Evolutionary conservation across 2,888 invertebrate genomes (phyloP), one percentile per base, ranked within the genome.

Genomic region (Sarcophaga subvicina): DNA sequence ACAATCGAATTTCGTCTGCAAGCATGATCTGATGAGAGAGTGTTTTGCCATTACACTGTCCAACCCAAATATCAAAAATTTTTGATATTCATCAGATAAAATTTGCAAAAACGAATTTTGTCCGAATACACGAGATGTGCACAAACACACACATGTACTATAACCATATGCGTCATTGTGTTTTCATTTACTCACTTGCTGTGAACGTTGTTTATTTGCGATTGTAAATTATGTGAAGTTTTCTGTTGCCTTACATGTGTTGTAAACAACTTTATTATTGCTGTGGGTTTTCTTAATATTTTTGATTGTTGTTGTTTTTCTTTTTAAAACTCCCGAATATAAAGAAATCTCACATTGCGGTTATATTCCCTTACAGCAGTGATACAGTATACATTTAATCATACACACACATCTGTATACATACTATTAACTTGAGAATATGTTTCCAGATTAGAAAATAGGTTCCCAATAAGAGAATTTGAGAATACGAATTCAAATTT

Each of bases 181-280:
- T 54, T 54, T 14, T 54, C 54, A 12, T 14, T 54, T 14, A 54
- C 54, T 54, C 54, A 54, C 54, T 54, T 54, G 54, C 4, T 54
- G 17, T 17, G 54, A 54, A 54, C 3, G 54, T 54, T 54, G 54
- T 54, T 54, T 14, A 54, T 54, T 2, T 54, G 54, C 0, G 12
- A 3, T 14, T 54, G 54, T 54, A 54, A 54, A 54, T 54, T 54
- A 17, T 14, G 17, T 4, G 54, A 54, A 54, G 5, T 54, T 37
- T 54, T 2, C 17, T 54, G 5, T 67, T 45, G 63, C 17, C 63
- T 47, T 73, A 47, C 73, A 63, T 45, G 45, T 73, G 63, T 73
- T 73, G 60, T 72, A 62, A 54, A 54, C 54, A 54, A 17, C 54
- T 54, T 54, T 54, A 54, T 54, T 54, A 5, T 54, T 54, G 17